Evolutionary conservation across 2,888 invertebrate genomes (phyloP), one percentile per base, ranked within the genome.

Genomic region (Drosophila vallismaia): DNA sequence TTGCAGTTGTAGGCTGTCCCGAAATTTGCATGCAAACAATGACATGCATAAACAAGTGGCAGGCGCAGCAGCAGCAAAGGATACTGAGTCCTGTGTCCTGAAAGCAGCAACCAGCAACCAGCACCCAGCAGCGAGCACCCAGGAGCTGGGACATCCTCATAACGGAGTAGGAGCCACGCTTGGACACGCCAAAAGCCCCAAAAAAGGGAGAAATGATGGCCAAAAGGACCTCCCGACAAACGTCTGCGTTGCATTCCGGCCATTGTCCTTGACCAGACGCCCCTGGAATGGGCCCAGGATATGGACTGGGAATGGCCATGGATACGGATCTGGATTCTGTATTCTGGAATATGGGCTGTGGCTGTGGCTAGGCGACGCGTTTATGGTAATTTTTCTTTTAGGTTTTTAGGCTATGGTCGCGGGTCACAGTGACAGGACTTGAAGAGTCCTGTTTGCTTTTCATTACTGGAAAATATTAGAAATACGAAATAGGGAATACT

Each of bases 1-100:
- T 31, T 55, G 14, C 55, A 24, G 63, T 64, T 58, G 77, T 53
- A 69, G 56, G 70, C 71, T 60, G 69, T 50, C 63, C 6, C 63
- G 71, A 66, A 82, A 85, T 86, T 80, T 86, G 75, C 79, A 85
- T 85, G 82, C 79, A 77, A 86, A 83, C 87, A 85, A 87, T 86
- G 87, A 85, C 85, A 76, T 75, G 85, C 79, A 86, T 76, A 76
- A 82, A 80, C 80, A 79, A 79, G 77, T 71, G 62, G 55, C 42
- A 62, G 66, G 24, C 51, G 68, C 70, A n/a, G 44, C 26, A 26
- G 31, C 10, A 19, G 52, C 51, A 51, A 10, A 26, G 36, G 36
- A 36, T 36, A 36, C 36, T 12, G 36, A 36, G 5, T 36, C 40
- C 12, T 12, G 42, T 10, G 53, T 19, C 19, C 19, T 19, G 19